These are phyloP conservation scores for Ctenopoma kingsleyae DNA, from an alignment of 2,797 vertebrate species.

Conservation along the genomic window DNA sequence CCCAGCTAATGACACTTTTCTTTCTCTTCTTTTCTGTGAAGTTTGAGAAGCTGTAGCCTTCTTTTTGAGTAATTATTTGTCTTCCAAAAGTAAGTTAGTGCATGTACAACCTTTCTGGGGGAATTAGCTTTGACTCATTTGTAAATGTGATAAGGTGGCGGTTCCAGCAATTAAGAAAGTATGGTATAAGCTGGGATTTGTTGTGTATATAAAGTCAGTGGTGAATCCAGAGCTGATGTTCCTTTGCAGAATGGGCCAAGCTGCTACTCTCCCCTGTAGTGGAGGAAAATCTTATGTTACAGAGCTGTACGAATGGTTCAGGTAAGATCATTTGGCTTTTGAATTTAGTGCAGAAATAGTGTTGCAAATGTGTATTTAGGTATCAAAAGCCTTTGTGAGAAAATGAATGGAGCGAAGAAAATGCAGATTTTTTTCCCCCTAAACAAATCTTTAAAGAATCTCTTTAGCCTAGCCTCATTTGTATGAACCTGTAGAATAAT, in stretches of 20 bases:
- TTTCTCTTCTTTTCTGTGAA: neutral
- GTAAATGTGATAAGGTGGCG: slow-evolving; percentile 53
- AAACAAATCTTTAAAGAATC: neutral
- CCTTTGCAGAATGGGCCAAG: slow-evolving; percentile 77
- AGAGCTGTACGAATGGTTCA: slow-evolving; percentile 82
- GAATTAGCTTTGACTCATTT: slow-evolving; percentile 74
- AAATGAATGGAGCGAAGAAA: neutral
- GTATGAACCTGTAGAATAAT: neutral
- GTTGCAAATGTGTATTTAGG: neutral
- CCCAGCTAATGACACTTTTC: neutral
- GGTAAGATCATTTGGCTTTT: slow-evolving; percentile 70
- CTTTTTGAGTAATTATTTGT: slow-evolving; percentile 66
- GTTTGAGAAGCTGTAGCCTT: slow-evolving; percentile 4
- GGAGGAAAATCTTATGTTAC: slow-evolving; percentile 75
- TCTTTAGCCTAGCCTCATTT: neutral
- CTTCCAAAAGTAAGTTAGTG: neutral
- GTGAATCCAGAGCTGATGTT: slow-evolving; percentile 15
- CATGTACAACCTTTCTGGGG: slow-evolving; percentile 5
- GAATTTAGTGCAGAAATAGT: neutral
- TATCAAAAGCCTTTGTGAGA: neutral
- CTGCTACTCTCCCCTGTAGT: slow-evolving; percentile 70
- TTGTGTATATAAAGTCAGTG: slow-evolving; percentile 42
- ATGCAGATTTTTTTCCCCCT: neutral
- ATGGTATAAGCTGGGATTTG: slow-evolving; percentile 72
- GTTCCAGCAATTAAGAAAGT: slow-evolving; percentile 65